Base-by-base conservation (phyloP, 2,888 invertebrate genomes). In the Mylabris sibirica region DNA sequence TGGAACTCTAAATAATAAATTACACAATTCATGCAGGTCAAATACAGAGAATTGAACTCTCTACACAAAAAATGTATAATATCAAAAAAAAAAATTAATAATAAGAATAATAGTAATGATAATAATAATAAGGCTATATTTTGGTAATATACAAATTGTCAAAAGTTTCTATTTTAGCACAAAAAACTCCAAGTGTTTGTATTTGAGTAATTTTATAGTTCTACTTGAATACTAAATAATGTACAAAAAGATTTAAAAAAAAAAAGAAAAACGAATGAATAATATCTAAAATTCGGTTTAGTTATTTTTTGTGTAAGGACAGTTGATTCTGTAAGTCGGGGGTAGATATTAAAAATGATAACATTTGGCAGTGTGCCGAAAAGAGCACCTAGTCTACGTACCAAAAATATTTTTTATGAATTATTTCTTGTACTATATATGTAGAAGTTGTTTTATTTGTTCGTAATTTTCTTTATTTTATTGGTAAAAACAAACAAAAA, bases 131-230 rank as follows among this genome's bases (percentile, higher is more conserved):
- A 76, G 75, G 76, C 77, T 81, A 81, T 83, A 83, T 83, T 83
- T 83, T 83, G 82, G 79, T 83, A 82, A 81, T 76, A 75, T 77
- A 77, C 77, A 66, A 66, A 60, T 63, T 64, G 63, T 76, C 78
- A 78, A 80, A 80, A 81, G 77, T 78, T 76, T 82, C 79, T 82
- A 82, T 82, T 82, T 82, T 82, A 83, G 81, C 82, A 82, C 81
- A 81, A 82, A 81, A 82, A 79, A 53, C 53, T 76, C 75, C 61
- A 74, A 71, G 72, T 73, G 70, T 79, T 77, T 78, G 80, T 79
- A 78, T 74, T 76, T 74, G 72, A 71, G 64, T 71, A 70, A 63
- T 59, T 67, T 30, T 44, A 63, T 69, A 71, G 70, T 17, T 65
- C 65, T 71, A 71, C 68, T 68, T 66, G 17, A 75, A 70, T 74